Evolutionary conservation across 2,888 invertebrate species (phyloP), one percentile per base, ranked within the genome.

Genomic region (Kryphioiulus occultus): DNA sequence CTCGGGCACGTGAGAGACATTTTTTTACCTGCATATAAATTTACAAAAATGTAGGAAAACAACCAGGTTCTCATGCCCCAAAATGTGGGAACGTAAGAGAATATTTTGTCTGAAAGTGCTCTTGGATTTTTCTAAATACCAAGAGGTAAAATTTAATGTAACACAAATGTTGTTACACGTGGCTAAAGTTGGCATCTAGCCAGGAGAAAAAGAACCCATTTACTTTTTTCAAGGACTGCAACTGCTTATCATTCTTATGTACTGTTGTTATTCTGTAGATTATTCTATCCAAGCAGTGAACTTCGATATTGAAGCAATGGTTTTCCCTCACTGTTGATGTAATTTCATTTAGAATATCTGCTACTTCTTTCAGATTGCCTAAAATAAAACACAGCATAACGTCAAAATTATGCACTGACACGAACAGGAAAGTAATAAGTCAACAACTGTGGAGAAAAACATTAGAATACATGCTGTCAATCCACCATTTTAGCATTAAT

Each of bases 291-390:
- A 84, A 84, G 22, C n/a, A 84, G 5, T 39, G 39, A n/a, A 32
- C n/a, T 15, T 84, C 84, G n/a, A 39, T 39, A n/a, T 84, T 39
- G n/a, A 84, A 84, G 10, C 84, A 32, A 39, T 84, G 32, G 10
- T 39, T 84, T 32, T 32, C 35, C 22, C 84, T 84, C 26, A 39
- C 22, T 84, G 84, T 30, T 32, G 84, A 84, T 84, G 84, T 39
- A 0, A 84, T 84, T 32, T 84, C 84, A 39, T 84, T 39, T n/a
- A 84, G n/a, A 10, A 84, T 32, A 9, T 84, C 39, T 39, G 84
- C 84, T 3, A 84, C 32, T 32, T 17, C 35, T 19, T 84, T 84
- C 35, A 84, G 39, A 26, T 84, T 39, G n/a, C 84, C 84, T 84
- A 32, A 30, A 84, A 39, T 26, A 26, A 3, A 32, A 32, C 44